Conservation (phyloP, 64 coral and sea anemone genomes). For the Catalaphyllia jardinei region DNA sequence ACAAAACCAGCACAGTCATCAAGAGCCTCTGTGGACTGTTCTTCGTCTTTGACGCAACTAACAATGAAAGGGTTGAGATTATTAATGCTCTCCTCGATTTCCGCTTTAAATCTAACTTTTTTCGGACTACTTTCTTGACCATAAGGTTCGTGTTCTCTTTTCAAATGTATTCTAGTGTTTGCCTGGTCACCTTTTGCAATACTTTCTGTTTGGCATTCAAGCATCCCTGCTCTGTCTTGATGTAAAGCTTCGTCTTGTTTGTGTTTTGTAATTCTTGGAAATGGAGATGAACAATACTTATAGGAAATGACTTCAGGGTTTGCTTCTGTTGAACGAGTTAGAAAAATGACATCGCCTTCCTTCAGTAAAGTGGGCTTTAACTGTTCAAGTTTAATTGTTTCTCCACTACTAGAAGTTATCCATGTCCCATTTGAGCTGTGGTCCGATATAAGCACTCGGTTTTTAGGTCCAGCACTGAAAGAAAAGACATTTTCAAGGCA, state of each 20-base stretch:
- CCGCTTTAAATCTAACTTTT: conserved; percentile 5
- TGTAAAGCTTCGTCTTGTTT: neutral
- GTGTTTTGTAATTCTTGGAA: conserved; percentile 29
- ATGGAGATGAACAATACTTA: conserved; percentile 33
- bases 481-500: neutral
- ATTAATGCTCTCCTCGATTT: neutral
- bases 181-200: neutral
- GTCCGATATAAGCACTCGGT: conserved; percentile 26
- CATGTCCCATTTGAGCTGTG: conserved; percentile 65
- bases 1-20: neutral
- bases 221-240: neutral
- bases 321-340: neutral
- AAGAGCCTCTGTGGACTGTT: neutral
- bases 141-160: neutral
- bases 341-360: conserved; percentile 33
- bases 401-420: neutral
- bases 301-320: neutral
- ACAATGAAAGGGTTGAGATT: neutral
- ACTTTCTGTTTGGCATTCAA: neutral
- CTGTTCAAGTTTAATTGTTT: conserved; percentile 7
- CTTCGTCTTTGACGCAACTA: neutral
- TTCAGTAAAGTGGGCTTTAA: conserved; percentile 16
- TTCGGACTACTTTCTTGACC: neutral
- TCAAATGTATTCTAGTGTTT: too few relatives aligned
- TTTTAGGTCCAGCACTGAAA: neutral